phyloP scores from a whole-genome alignment of 1,140 invertebrate genomes.

The Idris sp. region DNA sequence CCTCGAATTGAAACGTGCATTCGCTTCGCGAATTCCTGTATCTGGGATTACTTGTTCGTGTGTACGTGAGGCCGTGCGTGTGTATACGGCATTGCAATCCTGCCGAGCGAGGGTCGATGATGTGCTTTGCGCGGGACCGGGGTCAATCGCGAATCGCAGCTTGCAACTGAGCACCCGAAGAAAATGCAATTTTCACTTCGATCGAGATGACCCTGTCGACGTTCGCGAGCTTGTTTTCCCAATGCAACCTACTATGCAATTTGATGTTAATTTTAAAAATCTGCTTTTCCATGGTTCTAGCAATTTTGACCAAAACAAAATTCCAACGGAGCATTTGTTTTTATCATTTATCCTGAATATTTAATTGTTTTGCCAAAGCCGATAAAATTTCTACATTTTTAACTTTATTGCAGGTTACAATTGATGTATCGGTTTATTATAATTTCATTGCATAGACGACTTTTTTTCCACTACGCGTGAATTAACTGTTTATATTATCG shows the following conservation, averaged over 20 bases:
- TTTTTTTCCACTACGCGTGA: too few relatives aligned
- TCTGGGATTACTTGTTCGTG: constrained; percentile 54
- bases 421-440: constrained; percentile 24
- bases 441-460: constrained; percentile 4
- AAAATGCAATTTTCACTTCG: constrained; percentile 60
- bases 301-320: neutral
- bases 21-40: constrained; percentile 47
- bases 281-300: constrained; percentile 10
- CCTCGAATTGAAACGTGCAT: constrained; percentile 59
- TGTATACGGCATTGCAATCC: constrained; percentile 47
- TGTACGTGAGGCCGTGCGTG: constrained; percentile 18
- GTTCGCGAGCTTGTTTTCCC: constrained; percentile 26
- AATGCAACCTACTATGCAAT: constrained; percentile 24
- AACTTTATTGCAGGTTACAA: constrained; percentile 16
- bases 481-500: constrained; percentile 3
- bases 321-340: too few relatives aligned
- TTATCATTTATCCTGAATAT: constrained; percentile 4
- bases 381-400: constrained; percentile 16
- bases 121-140: constrained; percentile 56
- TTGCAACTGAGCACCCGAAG: constrained; percentile 45
- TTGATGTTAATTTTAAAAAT: constrained; percentile 32
- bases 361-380: constrained; percentile 40
- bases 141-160: constrained; percentile 57
- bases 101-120: constrained; percentile 56
- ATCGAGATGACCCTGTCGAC: constrained; percentile 38